Base-by-base conservation (phyloP, 2,888 invertebrate genomes). In the Catocala fraxini region DNA sequence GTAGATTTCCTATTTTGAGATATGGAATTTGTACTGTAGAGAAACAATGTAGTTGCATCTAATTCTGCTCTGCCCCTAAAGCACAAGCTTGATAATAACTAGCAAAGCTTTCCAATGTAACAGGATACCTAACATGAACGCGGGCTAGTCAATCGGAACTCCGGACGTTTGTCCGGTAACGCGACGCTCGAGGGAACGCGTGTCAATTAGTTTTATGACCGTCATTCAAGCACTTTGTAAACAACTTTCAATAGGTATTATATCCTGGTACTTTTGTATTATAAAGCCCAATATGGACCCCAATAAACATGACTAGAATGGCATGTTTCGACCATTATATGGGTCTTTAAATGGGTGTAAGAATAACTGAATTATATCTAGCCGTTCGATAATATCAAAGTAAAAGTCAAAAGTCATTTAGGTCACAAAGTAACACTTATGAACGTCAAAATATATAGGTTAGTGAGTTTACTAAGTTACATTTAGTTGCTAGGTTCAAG, bases 151-250 rank as follows among this genome's bases (percentile, higher is more conserved):
- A 25, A 56, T 11, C 51, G 41, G n/a, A 7, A 15, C 33, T 11
- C 55, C 59, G 73, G 76, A 75, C 67, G 67, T 72, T 70, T 51
- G 55, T 35, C 48, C 46, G 48, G 73, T 62, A 77, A 79, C 48
- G 33, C 43, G 51, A 63, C 56, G 59, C 79, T 63, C 58, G 60
- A 66, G 63, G 59, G 68, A 63, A 68, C 72, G 56, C 48, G 57
- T 42, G 54, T 63, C 65, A 67, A 78, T 75, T 72, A 75, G 67
- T 60, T 72, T 65, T 72, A 75, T 49, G 67, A 64, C n/a, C 39
- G 62, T 47, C 49, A 63, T 57, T 58, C 35, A 41, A 56, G 62
- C 39, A 49, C 34, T 72, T 62, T 59, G 73, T 66, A 55, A 70
- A 68, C 65, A 65, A 63, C 54, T 65, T 41, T 60, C 39, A 5